Evolutionary conservation across 2,888 invertebrate genomes (phyloP).

Genomic region (Xanthia togata): DNA sequence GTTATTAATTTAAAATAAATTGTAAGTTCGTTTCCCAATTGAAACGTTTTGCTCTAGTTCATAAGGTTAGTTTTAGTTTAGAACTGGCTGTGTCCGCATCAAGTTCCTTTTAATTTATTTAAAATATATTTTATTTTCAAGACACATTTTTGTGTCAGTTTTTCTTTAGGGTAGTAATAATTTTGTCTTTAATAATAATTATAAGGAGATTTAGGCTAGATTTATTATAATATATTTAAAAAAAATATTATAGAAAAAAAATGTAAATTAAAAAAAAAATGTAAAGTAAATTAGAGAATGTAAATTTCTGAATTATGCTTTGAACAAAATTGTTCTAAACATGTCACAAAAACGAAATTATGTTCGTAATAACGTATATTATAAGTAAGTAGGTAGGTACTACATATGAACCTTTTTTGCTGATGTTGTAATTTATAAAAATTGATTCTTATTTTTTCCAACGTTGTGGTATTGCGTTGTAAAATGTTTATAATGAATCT

Average conservation of each 20-base stretch:
- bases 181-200: not conserved
- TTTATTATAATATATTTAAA: no score
- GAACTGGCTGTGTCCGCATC: slow-evolving; percentile 52
- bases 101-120: slow-evolving; percentile 49
- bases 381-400: no score
- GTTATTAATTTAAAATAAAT: not conserved
- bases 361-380: not conserved
- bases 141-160: slow-evolving; percentile 33
- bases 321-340: not conserved
- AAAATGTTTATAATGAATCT: not conserved
- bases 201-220: not conserved
- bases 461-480: not conserved
- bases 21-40: slow-evolving; percentile 2
- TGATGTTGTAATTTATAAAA: not conserved
- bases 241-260: no score
- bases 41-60: slow-evolving; percentile 5
- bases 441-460: not conserved
- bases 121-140: slow-evolving; percentile 19
- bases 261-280: no score
- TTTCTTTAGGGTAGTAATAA: slow-evolving; percentile 15
- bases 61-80: slow-evolving; percentile 52
- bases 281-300: no score
- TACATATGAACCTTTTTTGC: not conserved
- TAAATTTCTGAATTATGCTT: not conserved
- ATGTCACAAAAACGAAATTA: slow-evolving; percentile 18